Evolutionary conservation across 2,797 vertebrate genomes (phyloP), one percentile per base, ranked within the genome.

Genomic region (Typhlichthys eigenmanni): DNA sequence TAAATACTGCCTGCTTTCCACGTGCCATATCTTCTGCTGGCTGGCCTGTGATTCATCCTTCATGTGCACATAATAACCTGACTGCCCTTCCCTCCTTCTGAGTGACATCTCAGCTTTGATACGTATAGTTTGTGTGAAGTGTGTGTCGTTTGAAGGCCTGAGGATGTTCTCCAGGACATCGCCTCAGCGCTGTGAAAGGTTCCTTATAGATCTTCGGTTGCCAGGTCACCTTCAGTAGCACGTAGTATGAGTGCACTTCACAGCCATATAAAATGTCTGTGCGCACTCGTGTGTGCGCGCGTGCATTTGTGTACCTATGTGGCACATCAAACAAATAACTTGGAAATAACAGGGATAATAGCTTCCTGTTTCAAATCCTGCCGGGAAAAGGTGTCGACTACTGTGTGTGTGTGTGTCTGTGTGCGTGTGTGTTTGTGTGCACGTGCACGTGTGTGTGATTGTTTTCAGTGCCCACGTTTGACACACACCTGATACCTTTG

Each of bases 161-260:
- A 45, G 51, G 62, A 81, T 79, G 73, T 81, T 79, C 83, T 79
- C 60, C 76, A 65, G 82, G 79, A 82, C 82, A 60, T 62, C 12
- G 65, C 68, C 73, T 88, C 83, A 83, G 85, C 19, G 71, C 77
- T 62, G 76, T 87, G 76, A 88, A 85, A 89, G 77, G 81, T 69
- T 86, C 66, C 72, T 70, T 64, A 47, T 61, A 51, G 13, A 77
- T 79, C 56, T 52, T 69, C 51, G 45, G 10, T 55, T 62, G 1
- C 1, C 13, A 62, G 78, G 83, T 89, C 83, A 89, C 88, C 87
- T 88, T 89, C 80, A 82, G 63, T 67, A 58, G 58, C 64, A 57
- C 13, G 54, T 60, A 64, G 34, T 38, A 38, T 8, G 34, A 38
- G 34, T 11, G n/a, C 77, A 68, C 72, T 72, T 82, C 67, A 76